Evolutionary conservation across 2,113 vertebrate species (phyloP).

Genomic region (Chionomys nivalis): DNA sequence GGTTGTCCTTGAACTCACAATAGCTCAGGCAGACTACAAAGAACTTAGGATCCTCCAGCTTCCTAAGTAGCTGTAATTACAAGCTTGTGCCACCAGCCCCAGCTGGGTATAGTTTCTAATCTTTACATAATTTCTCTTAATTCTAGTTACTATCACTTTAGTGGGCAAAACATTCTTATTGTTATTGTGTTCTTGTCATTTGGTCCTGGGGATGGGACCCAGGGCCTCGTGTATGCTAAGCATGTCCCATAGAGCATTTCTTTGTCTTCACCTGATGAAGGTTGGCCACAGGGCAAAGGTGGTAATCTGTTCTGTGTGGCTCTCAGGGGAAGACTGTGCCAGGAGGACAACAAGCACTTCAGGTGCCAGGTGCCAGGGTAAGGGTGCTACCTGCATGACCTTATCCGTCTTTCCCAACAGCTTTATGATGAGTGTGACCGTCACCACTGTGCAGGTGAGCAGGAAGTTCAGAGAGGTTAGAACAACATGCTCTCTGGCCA

Average conservation of each 20-base stretch:
- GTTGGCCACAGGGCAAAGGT: not conserved
- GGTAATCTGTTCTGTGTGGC: not conserved
- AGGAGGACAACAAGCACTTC: not conserved
- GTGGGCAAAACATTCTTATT: not conserved
- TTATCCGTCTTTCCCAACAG: not conserved
- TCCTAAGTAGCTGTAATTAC: not conserved
- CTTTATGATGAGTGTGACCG: not conserved
- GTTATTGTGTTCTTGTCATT: not conserved
- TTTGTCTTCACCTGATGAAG: not conserved
- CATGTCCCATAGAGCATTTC: not conserved
- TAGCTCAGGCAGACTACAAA: not conserved
- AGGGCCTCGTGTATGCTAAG: not conserved
- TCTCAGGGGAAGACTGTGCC: not conserved
- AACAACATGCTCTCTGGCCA: not conserved
- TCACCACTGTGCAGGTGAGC: not conserved
- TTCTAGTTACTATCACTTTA: not conserved
- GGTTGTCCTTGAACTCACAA: not conserved
- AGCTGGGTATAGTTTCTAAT: not conserved
- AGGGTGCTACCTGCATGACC: not conserved
- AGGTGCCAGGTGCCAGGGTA: not conserved
- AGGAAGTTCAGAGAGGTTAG: constrained; percentile 18
- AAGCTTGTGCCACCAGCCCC: not conserved
- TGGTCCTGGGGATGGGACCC: not conserved
- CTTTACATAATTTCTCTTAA: not conserved
- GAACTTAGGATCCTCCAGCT: not conserved